A percentile compares a stretch with the other conserved stretches of the same genome.
Evolutionary conservation across 2,113 vertebrate species (phyloP).

Genomic region (Erinaceus europaeus): DNA sequence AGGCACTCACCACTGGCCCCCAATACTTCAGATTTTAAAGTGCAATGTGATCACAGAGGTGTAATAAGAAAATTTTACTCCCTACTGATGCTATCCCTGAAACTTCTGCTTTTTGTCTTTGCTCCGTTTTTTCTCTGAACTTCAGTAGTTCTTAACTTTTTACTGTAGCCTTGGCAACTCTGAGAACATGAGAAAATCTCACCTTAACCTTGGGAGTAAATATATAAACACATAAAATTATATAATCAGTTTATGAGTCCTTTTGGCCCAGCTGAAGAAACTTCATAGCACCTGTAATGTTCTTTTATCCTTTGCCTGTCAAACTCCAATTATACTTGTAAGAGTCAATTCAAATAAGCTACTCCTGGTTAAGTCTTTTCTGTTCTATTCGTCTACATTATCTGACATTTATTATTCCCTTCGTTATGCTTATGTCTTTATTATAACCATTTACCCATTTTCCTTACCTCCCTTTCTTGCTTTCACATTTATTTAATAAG

Average conservation of each 20-base stretch:
- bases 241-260: not conserved
- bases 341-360: not conserved
- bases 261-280: not conserved
- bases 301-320: conserved; percentile 10
- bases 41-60: not conserved
- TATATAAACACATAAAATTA: conserved; percentile 3
- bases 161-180: not conserved
- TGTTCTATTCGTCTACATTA: not conserved
- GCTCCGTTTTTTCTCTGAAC: not conserved
- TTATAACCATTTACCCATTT: not conserved
- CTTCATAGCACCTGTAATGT: not conserved
- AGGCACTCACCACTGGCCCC: too few relatives aligned
- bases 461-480: not conserved
- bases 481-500: conserved; percentile 8
- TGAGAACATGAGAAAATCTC: not conserved
- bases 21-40: not conserved
- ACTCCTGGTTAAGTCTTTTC: not conserved
- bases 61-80: not conserved
- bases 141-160: not conserved
- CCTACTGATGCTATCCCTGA: not conserved
- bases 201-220: not conserved
- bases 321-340: not conserved
- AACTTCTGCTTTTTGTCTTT: not conserved
- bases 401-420: conserved; percentile 21
- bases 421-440: not conserved